Conservation (phyloP, 1,140 invertebrate genomes). For the Gryon sp. region DNA sequence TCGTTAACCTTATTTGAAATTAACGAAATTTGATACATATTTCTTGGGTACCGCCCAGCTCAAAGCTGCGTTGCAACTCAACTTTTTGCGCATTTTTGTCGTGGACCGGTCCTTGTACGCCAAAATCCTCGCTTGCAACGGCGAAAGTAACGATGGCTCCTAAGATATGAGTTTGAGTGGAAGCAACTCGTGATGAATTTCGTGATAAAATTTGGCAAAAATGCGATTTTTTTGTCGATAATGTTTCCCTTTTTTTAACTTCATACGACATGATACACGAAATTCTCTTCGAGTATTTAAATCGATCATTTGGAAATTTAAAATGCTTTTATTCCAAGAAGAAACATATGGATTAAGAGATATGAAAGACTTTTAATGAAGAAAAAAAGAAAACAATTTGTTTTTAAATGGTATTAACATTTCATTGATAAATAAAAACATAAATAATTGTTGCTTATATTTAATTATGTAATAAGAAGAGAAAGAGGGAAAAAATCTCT, state of each 20-base stretch:
- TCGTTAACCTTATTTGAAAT: constrained; percentile 45
- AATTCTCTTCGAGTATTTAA: neutral
- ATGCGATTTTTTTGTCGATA: constrained; percentile 24
- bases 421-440: neutral
- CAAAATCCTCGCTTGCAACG: constrained; percentile 32
- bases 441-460: neutral
- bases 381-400: too few relatives aligned
- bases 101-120: constrained; percentile 39
- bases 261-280: constrained; percentile 22
- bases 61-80: constrained; percentile 25
- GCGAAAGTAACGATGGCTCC: constrained; percentile 51
- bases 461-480: neutral
- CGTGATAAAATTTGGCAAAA: constrained; percentile 56
- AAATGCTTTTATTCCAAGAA: too few relatives aligned
- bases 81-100: constrained; percentile 48
- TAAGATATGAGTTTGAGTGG: constrained; percentile 45
- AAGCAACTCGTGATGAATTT: constrained; percentile 54
- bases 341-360: too few relatives aligned
- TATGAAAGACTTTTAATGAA: too few relatives aligned
- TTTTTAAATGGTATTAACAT: too few relatives aligned
- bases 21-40: constrained; percentile 51
- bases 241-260: constrained; percentile 16
- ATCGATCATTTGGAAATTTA: neutral
- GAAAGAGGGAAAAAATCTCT: neutral
- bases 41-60: constrained; percentile 21